These are phyloP conservation scores for Echinometra lucunter DNA, from an alignment of 53 echinoderm and acorn worm species.

Conservation along the genomic window DNA sequence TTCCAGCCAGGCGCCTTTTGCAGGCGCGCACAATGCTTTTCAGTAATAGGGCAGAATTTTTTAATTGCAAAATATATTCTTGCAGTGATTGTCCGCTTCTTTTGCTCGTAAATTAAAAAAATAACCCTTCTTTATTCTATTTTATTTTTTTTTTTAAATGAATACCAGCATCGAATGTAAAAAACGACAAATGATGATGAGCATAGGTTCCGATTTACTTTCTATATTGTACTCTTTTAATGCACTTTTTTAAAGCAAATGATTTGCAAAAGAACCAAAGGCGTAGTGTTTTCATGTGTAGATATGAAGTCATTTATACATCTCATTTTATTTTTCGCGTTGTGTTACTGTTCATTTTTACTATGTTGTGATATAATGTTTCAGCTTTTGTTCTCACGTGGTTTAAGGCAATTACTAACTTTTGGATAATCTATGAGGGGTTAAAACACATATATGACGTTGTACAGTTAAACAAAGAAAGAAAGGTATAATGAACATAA, in stretches of 20 bases:
- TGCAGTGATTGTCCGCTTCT: no score
- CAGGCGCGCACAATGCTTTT: no score
- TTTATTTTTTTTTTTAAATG: no score
- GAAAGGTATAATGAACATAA: neutral
- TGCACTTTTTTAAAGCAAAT: neutral
- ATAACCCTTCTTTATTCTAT: no score
- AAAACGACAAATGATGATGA: no score
- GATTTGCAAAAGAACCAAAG: neutral
- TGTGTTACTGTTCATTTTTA: neutral
- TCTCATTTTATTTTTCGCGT: neutral
- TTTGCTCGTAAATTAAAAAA: no score
- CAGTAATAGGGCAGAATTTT: no score
- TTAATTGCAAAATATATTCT: no score
- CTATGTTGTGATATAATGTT: constrained; percentile 5
- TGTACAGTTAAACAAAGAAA: neutral
- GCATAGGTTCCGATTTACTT: no score
- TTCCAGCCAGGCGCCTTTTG: no score
- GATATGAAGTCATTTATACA: constrained; percentile 26
- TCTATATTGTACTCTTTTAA: no score
- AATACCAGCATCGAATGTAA: no score
- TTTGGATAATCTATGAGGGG: neutral
- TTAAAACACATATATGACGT: neutral
- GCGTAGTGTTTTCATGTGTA: neutral
- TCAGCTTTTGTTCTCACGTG: neutral
- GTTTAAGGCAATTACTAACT: constrained; percentile 5